These are phyloP conservation scores for Pachymerium ferrugineum DNA, from an alignment of 2,888 invertebrate genomes.

Conservation along the genomic window DNA sequence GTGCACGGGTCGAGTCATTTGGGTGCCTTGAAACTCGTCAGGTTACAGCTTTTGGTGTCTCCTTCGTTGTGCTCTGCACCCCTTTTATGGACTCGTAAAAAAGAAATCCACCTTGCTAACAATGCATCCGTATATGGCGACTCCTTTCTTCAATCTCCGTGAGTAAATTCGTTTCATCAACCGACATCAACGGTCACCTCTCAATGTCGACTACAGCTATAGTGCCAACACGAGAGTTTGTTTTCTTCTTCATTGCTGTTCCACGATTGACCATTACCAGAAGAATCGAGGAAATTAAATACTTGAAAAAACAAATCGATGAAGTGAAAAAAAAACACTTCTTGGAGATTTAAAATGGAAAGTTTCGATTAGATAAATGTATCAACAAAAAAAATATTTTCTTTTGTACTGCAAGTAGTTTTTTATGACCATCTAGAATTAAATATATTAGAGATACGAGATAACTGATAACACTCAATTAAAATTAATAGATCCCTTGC, in stretches of 20 bases:
- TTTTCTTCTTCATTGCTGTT: not conserved
- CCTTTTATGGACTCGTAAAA: constrained; percentile 13
- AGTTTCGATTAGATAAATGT: no score
- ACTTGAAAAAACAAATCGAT: no score
- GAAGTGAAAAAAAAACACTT: no score
- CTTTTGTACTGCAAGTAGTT: no score
- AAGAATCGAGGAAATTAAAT: no score
- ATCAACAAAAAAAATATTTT: no score
- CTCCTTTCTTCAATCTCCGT: not conserved
- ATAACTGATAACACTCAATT: no score
- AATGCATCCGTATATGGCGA: not conserved
- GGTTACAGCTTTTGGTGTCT: constrained; percentile 8
- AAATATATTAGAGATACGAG: no score
- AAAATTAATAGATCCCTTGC: no score
- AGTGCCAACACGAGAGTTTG: no score
- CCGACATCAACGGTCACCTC: not conserved
- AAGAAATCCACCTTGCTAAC: constrained; percentile 8
- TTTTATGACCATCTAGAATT: no score
- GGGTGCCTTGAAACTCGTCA: not conserved
- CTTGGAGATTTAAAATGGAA: no score
- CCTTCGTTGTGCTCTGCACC: not conserved
- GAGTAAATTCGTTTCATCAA: constrained; percentile 6
- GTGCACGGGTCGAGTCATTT: constrained; percentile 12
- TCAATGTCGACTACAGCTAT: not conserved
- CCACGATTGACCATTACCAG: not conserved